Evolutionary conservation across 2,113 vertebrate genomes (phyloP), one percentile per base, ranked within the genome.

Genomic region (Triplophysa tibetana): DNA sequence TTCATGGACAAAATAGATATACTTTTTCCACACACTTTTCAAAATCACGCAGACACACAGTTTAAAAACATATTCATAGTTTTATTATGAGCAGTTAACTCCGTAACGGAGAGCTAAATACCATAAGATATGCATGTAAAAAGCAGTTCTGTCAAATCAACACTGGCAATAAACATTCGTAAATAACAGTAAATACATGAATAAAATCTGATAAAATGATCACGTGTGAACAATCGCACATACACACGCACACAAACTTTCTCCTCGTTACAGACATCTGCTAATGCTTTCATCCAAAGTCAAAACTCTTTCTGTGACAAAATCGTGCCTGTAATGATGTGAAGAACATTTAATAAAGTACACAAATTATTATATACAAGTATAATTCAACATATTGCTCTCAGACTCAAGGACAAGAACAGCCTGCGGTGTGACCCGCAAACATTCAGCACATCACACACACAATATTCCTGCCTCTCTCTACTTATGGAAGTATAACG

Each of bases 61-160:
- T 91, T 92, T 92, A 93, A 93, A 92, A 89, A 93, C 90, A 91
- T 86, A 92, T 91, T 93, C 91, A 91, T 92, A 89, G 87, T 89
- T 92, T 88, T 87, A 88, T 91, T 91, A 93, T 89, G 82, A 86
- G 84, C 84, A 86, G 90, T 88, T 92, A 91, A 92, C 81, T 90
- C 87, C 80, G 84, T 90, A 92, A 88, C 88, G 83, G 84, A 86
- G 80, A 86, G 80, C 75, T 70, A 64, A 84, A 81, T 78, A 87
- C 86, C 88, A 86, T 81, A 79, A 88, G 83, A 89, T 88, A 87
- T 77, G 91, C 77, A 86, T 72, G 77, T 83, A 88, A 70, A 83
- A 89, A 88, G 85, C 79, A 81, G 79, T 79, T 83, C 67, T 66
- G 81, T 81, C 79, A 84, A 84, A 83, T 82, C 78, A 88, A 89